Conservation (phyloP, 2,888 invertebrate species). For the Saturnia pavonia region DNA sequence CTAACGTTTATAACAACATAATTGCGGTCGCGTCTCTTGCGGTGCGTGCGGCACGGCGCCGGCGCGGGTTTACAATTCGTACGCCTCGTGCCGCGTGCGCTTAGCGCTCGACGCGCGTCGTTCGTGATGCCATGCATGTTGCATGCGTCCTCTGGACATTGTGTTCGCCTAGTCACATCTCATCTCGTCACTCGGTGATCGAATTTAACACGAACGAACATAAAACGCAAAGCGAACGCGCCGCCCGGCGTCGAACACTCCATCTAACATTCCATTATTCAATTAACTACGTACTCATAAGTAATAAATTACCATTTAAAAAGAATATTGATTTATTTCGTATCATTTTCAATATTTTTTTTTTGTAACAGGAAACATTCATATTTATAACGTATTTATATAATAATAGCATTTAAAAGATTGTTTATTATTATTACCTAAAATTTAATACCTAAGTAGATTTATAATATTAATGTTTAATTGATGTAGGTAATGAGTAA, state of each 20-base stretch:
- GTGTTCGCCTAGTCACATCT: constrained; percentile 37
- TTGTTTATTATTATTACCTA: constrained; percentile 83
- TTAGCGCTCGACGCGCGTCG: constrained; percentile 9
- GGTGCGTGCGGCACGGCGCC: constrained; percentile 53
- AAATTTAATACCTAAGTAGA: constrained; percentile 77
- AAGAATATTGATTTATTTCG: constrained; percentile 82
- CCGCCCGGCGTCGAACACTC: constrained; percentile 66
- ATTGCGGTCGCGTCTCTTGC: constrained; percentile 75
- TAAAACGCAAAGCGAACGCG: constrained; percentile 75
- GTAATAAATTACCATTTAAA: constrained; percentile 80
- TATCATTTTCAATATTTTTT: constrained; percentile 80
- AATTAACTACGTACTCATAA: constrained; percentile 81
- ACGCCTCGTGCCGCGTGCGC: constrained; percentile 21
- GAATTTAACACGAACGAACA: constrained; percentile 71
- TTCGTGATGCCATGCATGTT: constrained; percentile 24
- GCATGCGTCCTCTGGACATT: constrained; percentile 8
- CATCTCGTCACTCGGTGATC: constrained; percentile 63
- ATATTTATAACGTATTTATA: constrained; percentile 83
- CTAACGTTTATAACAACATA: constrained; percentile 80
- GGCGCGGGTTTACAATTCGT: constrained; percentile 34
- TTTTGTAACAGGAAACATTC: constrained; percentile 83
- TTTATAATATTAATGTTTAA: constrained; percentile 82
- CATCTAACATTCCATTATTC: constrained; percentile 77
- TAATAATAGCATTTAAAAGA: constrained; percentile 83
- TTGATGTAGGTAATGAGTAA: constrained; percentile 80